Evolutionary conservation across 2,888 invertebrate genomes (phyloP).

Genomic region (Limenitis camilla): DNA sequence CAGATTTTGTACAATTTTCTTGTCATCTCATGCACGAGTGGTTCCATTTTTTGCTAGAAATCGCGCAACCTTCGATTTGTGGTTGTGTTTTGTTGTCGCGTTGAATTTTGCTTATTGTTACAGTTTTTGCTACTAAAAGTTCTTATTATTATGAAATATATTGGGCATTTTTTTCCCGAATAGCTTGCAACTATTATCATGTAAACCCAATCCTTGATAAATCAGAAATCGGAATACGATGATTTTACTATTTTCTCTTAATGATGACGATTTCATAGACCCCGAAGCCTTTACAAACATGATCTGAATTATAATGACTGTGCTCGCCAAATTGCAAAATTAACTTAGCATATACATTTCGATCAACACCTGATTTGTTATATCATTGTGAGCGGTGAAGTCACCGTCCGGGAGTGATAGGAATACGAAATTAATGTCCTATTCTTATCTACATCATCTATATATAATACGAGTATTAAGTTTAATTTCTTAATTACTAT

Average conservation of each 20-base stretch:
- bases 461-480: too few relatives aligned
- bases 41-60: constrained; percentile 10
- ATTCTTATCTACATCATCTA: neutral
- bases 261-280: neutral
- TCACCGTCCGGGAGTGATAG: constrained; percentile 12
- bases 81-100: constrained; percentile 11
- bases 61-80: constrained; percentile 28
- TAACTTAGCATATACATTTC: constrained; percentile 4
- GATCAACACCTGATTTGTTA: constrained; percentile 6
- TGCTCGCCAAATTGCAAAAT: neutral
- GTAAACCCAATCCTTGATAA: too few relatives aligned
- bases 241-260: too few relatives aligned
- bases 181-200: too few relatives aligned
- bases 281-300: neutral
- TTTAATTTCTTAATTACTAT: too few relatives aligned
- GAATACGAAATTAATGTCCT: constrained; percentile 12
- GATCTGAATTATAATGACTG: neutral
- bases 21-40: constrained; percentile 15
- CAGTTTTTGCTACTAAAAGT: too few relatives aligned
- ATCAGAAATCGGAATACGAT: too few relatives aligned
- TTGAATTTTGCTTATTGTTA: neutral
- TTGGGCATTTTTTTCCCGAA: too few relatives aligned
- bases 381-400: constrained; percentile 7
- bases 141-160: too few relatives aligned
- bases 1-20: neutral